These are phyloP conservation scores for Aplidium turbinatum DNA, from an alignment of 23 tunicate species.

Conservation along the genomic window DNA sequence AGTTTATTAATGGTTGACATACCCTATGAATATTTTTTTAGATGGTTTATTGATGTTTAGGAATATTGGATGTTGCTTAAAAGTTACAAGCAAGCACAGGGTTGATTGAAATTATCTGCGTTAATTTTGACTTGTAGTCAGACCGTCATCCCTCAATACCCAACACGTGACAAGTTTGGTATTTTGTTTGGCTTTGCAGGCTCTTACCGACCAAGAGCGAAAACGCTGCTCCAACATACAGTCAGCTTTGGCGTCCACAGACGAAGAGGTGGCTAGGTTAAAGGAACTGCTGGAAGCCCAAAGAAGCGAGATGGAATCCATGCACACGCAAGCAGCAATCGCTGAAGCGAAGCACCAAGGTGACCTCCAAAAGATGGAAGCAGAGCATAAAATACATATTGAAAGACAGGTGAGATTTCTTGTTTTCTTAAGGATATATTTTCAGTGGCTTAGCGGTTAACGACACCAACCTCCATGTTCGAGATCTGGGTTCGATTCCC, in stretches of 20 bases:
- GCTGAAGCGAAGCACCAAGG: constrained; percentile 66
- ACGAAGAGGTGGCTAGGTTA: constrained; percentile 64
- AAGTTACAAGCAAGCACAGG: no score
- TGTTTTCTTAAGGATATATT: no score
- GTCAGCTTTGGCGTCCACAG: constrained; percentile 53
- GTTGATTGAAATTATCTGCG: no score
- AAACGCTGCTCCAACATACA: constrained; percentile 47
- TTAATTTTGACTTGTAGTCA: no score
- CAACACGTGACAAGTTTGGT: constrained; percentile 3
- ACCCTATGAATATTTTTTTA: no score
- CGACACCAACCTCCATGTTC: no score
- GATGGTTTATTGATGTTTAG: no score
- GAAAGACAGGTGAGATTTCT: constrained; percentile 64
- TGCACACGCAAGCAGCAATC: constrained; percentile 52
- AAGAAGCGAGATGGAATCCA: constrained; percentile 51
- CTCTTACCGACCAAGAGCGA: constrained; percentile 35
- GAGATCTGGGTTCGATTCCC: no score
- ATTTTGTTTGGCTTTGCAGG: constrained; percentile 26
- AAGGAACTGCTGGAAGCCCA: constrained; percentile 62
- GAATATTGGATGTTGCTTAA: no score
- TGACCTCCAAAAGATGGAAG: constrained; percentile 59
- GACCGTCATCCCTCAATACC: no score
- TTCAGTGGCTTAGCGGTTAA: no score
- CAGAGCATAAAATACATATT: constrained; percentile 64
- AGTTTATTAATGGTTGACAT: no score